Percentiles rank a stretch among this genome's conserved stretches.
These are phyloP conservation scores for Channa striata DNA, from an alignment of 2,797 vertebrate species.

Conservation along the genomic window DNA sequence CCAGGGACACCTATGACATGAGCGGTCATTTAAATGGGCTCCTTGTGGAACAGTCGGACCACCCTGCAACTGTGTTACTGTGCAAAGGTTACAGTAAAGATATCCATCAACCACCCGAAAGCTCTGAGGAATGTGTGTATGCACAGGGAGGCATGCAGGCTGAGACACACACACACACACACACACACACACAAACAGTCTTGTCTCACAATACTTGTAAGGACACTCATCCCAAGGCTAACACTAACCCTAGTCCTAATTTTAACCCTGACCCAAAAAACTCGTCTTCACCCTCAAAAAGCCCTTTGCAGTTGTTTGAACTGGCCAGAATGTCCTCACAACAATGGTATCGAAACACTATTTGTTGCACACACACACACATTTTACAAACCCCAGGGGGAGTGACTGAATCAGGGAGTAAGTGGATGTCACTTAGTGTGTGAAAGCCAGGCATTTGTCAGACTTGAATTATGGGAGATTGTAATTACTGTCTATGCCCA, in stretches of 20 bases:
- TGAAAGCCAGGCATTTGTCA: conserved; percentile 49
- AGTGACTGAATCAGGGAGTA: conserved; percentile 37
- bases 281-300: too few relatives aligned
- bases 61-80: conserved; percentile 23
- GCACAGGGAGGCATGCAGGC: conserved; percentile 1
- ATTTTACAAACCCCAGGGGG: neutral
- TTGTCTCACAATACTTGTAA: too few relatives aligned
- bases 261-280: too few relatives aligned
- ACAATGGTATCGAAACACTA: too few relatives aligned
- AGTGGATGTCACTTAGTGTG: conserved; percentile 39
- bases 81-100: conserved; percentile 56
- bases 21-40: conserved; percentile 61
- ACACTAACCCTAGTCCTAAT: too few relatives aligned
- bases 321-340: too few relatives aligned
- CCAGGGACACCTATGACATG: conserved; percentile 63
- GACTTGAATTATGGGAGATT: conserved; percentile 37
- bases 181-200: too few relatives aligned
- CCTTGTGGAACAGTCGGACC: conserved; percentile 46
- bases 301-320: too few relatives aligned
- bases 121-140: conserved; percentile 16
- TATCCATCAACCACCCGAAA: conserved; percentile 65
- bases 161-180: conserved; percentile 8
- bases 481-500: conserved; percentile 10
- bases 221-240: too few relatives aligned
- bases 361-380: neutral